Conservation (phyloP, 2,797 vertebrate species). For the Chelon labrosus region DNA sequence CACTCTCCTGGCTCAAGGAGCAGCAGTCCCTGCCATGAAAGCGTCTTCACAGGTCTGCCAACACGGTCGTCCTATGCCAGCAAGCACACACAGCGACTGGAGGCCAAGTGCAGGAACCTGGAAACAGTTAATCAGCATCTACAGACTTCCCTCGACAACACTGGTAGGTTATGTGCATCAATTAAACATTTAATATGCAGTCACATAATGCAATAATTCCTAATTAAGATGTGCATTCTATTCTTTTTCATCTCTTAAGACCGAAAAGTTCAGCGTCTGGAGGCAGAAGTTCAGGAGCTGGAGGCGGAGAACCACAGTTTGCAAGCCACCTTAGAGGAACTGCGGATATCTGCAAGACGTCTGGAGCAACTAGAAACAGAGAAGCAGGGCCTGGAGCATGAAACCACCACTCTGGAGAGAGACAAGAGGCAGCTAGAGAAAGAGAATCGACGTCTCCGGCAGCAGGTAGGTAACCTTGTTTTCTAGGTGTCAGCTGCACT, state of each 20-base stretch:
- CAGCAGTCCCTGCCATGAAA: constrained; percentile 69
- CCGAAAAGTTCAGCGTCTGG: constrained; percentile 91
- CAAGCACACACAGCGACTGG: constrained; percentile 90
- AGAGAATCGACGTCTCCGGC: constrained; percentile 92
- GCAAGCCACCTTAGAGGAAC: constrained; percentile 90
- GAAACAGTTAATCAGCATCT: constrained; percentile 92
- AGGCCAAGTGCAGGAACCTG: constrained; percentile 92
- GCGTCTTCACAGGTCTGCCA: constrained; percentile 78
- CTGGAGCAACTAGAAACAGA: constrained; percentile 92
- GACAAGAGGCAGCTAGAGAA: constrained; percentile 95
- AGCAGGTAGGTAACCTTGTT: constrained; percentile 84
- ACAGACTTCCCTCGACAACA: constrained; percentile 91
- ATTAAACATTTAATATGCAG: not conserved
- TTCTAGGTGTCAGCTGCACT: not conserved
- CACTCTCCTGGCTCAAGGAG: constrained; percentile 74
- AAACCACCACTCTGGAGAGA: constrained; percentile 90
- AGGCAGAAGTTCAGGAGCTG: constrained; percentile 91
- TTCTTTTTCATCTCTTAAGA: constrained; percentile 65
- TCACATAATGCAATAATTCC: not conserved
- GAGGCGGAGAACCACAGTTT: constrained; percentile 93
- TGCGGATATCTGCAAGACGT: constrained; percentile 90
- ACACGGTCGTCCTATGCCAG: constrained; percentile 86
- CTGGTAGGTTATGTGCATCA: constrained; percentile 58
- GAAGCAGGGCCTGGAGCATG: constrained; percentile 90
- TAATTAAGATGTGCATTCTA: not conserved